Evolutionary conservation across 2,113 vertebrate genomes (phyloP).

Genomic region (Pyrgilauda ruficollis): DNA sequence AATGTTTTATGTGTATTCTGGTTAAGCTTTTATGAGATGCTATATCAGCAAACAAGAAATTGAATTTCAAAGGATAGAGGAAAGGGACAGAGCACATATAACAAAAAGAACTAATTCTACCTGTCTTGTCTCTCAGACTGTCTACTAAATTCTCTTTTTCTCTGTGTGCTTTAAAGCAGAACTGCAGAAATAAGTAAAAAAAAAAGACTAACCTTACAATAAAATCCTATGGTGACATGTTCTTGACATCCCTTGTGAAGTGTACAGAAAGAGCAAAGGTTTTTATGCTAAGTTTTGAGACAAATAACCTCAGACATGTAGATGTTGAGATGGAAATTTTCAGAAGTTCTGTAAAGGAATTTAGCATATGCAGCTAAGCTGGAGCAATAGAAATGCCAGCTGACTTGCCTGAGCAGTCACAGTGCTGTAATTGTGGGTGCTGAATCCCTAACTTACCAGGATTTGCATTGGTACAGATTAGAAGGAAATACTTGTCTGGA

Average conservation of each 20-base stretch:
- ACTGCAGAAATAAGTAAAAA: background rate
- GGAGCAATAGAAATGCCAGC: background rate
- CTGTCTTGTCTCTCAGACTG: constrained; percentile 3
- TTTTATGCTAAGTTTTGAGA: background rate
- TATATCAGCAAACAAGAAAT: constrained; percentile 9
- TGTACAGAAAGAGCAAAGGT: background rate
- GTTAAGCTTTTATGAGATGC: constrained; percentile 61
- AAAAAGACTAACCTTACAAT: background rate
- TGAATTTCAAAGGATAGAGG: constrained; percentile 20
- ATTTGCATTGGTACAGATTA: background rate
- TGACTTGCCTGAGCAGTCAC: background rate
- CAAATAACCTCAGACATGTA: background rate
- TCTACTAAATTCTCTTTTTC: constrained; percentile 3
- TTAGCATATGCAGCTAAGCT: background rate
- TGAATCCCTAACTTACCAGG: background rate
- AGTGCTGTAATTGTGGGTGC: background rate
- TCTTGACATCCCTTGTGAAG: background rate
- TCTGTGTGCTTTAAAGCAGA: background rate
- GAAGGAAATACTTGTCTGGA: background rate
- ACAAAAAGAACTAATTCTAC: constrained; percentile 18
- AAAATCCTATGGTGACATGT: background rate
- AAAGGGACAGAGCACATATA: constrained; percentile 6
- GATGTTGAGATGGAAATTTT: background rate
- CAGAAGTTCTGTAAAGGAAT: background rate
- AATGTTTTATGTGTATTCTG: constrained; percentile 57